Evolutionary conservation across 2,797 vertebrate genomes (phyloP).

Genomic region (Sebastes matsubarae): DNA sequence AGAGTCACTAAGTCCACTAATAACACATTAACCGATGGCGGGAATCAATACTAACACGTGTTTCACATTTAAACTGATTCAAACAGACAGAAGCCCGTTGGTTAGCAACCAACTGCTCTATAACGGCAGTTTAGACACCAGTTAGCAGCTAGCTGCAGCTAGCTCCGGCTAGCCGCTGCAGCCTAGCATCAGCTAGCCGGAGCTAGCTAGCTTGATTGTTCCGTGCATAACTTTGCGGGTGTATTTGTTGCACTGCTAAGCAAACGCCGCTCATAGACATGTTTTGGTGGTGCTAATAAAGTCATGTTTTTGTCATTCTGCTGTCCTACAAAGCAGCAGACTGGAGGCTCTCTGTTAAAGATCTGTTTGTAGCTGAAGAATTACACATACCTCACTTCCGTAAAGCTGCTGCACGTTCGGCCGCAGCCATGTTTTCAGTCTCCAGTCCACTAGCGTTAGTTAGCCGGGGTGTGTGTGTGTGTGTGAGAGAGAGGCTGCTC

Average conservation of each 20-base stretch:
- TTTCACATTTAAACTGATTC: constrained; percentile 8
- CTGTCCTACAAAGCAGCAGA: constrained; percentile 6
- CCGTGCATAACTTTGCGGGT: constrained; percentile 81
- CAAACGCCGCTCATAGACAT: constrained; percentile 20
- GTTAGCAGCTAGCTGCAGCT: constrained; percentile 33
- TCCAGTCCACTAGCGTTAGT: constrained; percentile 68
- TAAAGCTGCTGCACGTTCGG: constrained; percentile 85
- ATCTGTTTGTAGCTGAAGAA: constrained; percentile 75
- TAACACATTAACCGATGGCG: not conserved
- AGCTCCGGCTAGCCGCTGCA: constrained; percentile 50
- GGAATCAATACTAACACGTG: not conserved
- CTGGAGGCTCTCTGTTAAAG: constrained; percentile 52
- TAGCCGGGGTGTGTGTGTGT: constrained; percentile 75
- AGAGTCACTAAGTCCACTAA: not conserved
- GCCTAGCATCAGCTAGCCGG: constrained; percentile 48
- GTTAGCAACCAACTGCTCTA: constrained; percentile 38
- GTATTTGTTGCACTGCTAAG: constrained; percentile 51
- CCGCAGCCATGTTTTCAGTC: constrained; percentile 88
- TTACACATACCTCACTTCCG: constrained; percentile 89
- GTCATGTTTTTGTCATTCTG: constrained; percentile 16
- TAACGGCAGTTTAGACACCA: constrained; percentile 41
- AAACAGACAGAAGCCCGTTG: constrained; percentile 1
- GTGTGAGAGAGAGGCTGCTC: not conserved
- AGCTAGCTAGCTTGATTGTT: constrained; percentile 82
- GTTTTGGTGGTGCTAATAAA: constrained; percentile 24